Evolutionary conservation across 2,888 invertebrate species (phyloP).

Genomic region (Chrysolina americana): DNA sequence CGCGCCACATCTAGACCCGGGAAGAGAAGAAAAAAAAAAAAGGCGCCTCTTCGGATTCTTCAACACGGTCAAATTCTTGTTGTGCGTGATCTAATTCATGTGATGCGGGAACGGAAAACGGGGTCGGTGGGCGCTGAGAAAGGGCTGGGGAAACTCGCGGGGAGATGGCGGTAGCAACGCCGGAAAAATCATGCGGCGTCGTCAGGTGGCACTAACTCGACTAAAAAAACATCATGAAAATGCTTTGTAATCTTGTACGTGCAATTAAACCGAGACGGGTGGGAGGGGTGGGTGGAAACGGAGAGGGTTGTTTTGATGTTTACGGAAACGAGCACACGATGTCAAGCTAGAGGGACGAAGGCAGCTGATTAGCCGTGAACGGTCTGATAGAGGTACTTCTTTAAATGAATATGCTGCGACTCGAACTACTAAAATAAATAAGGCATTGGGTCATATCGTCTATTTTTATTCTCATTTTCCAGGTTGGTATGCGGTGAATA

Average conservation of each 20-base stretch:
- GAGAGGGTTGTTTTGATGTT: background rate
- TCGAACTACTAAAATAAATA: too few relatives aligned
- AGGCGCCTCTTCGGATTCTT: background rate
- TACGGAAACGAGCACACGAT: background rate
- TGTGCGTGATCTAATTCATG: background rate
- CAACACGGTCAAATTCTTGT: background rate
- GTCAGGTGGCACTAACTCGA: slow-evolving; percentile 6
- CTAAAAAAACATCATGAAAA: background rate
- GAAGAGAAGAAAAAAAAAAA: background rate
- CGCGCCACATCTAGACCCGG: background rate
- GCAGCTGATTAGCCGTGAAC: background rate
- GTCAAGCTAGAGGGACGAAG: background rate
- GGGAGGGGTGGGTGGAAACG: background rate
- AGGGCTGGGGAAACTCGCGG: background rate
- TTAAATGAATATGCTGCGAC: too few relatives aligned
- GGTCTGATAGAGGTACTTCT: too few relatives aligned
- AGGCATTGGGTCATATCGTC: too few relatives aligned
- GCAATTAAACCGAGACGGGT: background rate
- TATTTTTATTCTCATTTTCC: too few relatives aligned
- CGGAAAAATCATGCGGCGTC: background rate
- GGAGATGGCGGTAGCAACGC: too few relatives aligned
- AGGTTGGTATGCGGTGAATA: too few relatives aligned
- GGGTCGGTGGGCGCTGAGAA: background rate
- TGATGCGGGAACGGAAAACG: background rate
- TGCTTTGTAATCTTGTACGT: slow-evolving; percentile 3